phyloP scores from a whole-genome alignment of 2,888 invertebrate genomes.

The Chalcosyrphus nemorum region DNA sequence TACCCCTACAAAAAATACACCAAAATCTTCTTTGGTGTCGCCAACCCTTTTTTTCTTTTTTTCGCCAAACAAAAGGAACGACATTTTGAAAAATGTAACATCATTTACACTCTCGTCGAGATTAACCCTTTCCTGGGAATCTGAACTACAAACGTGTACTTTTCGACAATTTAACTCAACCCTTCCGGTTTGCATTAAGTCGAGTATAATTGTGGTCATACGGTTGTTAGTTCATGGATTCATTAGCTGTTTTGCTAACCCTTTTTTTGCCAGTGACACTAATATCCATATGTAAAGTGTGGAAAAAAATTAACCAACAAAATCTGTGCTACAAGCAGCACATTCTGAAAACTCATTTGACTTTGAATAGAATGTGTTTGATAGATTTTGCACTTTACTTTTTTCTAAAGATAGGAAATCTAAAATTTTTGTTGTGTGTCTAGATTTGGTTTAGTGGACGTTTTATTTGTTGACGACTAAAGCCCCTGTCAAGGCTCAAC shows the following conservation, averaged over 20 bases:
- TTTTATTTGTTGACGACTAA: too few species aligned
- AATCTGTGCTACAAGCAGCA: not conserved
- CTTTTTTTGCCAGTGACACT: constrained; percentile 51
- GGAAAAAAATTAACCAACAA: not conserved
- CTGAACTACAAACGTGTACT: not conserved
- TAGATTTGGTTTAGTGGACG: too few species aligned
- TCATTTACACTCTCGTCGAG: constrained; percentile 49
- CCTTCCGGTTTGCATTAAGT: constrained; percentile 38
- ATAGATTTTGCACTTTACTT: too few species aligned
- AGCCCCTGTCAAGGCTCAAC: too few species aligned
- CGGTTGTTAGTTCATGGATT: constrained; percentile 60
- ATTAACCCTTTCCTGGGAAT: constrained; percentile 51
- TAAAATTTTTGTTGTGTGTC: too few species aligned
- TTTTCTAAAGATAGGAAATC: too few species aligned
- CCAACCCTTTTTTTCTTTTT: constrained; percentile 56
- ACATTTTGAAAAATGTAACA: constrained; percentile 46
- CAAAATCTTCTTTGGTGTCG: not conserved
- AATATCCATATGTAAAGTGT: constrained; percentile 51
- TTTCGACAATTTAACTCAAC: not conserved
- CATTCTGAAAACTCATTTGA: not conserved
- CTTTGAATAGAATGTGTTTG: not conserved
- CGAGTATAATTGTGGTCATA: constrained; percentile 67
- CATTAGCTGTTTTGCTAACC: constrained; percentile 63
- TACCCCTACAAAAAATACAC: not conserved
- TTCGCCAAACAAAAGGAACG: constrained; percentile 36